These are phyloP conservation scores for Galerucella nymphaeae DNA, from an alignment of 2,888 invertebrate species.

Conservation along the genomic window DNA sequence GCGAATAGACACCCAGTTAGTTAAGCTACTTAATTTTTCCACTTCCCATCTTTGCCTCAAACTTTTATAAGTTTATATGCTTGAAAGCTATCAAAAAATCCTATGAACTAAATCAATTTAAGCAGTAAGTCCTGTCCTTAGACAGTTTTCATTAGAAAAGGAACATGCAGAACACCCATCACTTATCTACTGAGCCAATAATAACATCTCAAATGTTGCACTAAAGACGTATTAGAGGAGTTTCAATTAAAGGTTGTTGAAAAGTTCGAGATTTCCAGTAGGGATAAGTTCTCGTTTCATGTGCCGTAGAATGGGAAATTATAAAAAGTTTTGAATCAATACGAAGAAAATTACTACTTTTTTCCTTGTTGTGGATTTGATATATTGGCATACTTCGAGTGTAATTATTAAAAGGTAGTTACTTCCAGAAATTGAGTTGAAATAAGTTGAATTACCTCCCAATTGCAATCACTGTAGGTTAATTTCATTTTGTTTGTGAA, in stretches of 20 bases:
- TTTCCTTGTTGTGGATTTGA: constrained; percentile 55
- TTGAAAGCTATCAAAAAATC: background rate
- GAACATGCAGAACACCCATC: constrained; percentile 23
- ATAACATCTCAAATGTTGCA: constrained; percentile 46
- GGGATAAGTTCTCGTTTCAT: constrained; percentile 52
- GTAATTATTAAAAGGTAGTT: constrained; percentile 34
- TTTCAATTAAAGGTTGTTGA: constrained; percentile 54
- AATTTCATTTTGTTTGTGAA: too few relatives aligned
- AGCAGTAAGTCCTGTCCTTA: background rate
- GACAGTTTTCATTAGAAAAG: background rate
- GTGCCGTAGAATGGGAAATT: constrained; percentile 59
- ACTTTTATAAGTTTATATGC: background rate
- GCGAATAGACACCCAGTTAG: too few relatives aligned
- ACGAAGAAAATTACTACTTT: constrained; percentile 56
- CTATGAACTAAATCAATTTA: background rate
- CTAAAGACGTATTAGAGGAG: constrained; percentile 53
- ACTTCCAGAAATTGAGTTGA: background rate
- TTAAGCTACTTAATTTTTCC: background rate
- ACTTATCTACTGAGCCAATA: constrained; percentile 36
- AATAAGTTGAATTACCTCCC: background rate
- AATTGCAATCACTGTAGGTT: too few relatives aligned
- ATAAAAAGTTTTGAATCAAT: constrained; percentile 58
- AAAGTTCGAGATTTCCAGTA: constrained; percentile 44
- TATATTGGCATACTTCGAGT: constrained; percentile 49
- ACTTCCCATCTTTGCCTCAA: background rate